These are phyloP conservation scores for Echinops telfairi DNA, from an alignment of 2,113 vertebrate genomes.

Conservation along the genomic window DNA sequence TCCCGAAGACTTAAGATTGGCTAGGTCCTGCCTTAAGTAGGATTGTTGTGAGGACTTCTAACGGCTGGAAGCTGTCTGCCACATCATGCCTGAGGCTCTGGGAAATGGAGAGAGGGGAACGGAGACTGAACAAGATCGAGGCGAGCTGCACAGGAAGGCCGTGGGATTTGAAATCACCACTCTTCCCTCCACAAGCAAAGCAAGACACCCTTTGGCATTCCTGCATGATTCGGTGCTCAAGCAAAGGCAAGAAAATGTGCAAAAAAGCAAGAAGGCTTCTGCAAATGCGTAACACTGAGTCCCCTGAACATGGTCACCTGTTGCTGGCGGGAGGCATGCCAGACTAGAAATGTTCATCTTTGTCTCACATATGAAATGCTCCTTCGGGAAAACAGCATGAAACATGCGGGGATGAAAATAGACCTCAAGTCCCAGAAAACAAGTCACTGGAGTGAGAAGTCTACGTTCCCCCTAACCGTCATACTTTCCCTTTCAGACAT, in stretches of 20 bases:
- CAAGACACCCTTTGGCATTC: background rate
- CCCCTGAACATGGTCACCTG: background rate
- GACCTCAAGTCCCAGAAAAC: background rate
- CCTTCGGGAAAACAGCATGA: background rate
- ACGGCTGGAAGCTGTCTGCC: background rate
- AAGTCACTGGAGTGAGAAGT: too few species aligned
- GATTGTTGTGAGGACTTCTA: background rate
- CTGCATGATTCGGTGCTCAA: background rate
- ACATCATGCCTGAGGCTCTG: background rate
- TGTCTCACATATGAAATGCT: background rate
- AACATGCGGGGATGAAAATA: background rate
- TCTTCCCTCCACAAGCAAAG: background rate
- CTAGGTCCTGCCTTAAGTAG: background rate
- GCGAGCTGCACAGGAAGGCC: background rate
- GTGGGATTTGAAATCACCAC: background rate
- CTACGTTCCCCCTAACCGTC: fast-evolving
- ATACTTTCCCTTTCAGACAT: background rate
- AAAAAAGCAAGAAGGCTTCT: too few species aligned
- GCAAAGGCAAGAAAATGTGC: background rate
- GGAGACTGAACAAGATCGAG: background rate
- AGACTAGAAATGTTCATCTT: background rate
- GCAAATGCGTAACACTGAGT: background rate
- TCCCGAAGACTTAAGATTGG: background rate
- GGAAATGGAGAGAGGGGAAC: background rate
- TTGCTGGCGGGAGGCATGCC: background rate